Percentiles rank a stretch among this genome's conserved stretches.
Conservation (phyloP, 92 coral and sea anemone genomes). For the Diadumene lineata region DNA sequence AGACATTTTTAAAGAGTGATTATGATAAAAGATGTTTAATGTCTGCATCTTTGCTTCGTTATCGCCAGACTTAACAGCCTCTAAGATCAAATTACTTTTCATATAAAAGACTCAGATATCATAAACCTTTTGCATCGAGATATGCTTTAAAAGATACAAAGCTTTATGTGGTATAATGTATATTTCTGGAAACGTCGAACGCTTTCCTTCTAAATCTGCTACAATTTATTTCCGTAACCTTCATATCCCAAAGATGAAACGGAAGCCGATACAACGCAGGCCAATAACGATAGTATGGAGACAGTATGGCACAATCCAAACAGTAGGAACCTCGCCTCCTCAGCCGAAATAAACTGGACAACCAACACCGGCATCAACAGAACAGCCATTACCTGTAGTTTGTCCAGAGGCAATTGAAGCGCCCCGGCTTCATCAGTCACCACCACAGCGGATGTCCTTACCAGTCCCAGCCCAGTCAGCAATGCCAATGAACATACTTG, state of each 20-base stretch:
- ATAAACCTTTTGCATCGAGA: too few relatives aligned
- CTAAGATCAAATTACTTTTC: not conserved
- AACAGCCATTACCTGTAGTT: not conserved
- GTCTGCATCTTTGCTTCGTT: not conserved
- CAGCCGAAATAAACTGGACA: conserved; percentile 8
- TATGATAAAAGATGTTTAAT: conserved; percentile 22
- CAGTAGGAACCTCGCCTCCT: conserved; percentile 53
- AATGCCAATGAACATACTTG: not conserved
- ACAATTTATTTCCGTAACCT: too few relatives aligned
- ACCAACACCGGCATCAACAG: not conserved
- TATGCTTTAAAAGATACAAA: too few relatives aligned
- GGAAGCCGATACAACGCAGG: conserved; percentile 23
- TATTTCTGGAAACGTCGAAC: too few relatives aligned
- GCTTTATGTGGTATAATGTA: too few relatives aligned
- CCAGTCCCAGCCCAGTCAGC: not conserved
- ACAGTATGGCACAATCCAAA: conserved; percentile 61
- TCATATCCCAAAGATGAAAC: too few relatives aligned
- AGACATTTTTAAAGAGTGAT: conserved; percentile 13
- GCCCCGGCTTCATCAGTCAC: not conserved
- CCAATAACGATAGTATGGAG: conserved; percentile 45
- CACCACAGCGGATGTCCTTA: conserved; percentile 2
- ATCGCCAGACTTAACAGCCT: not conserved
- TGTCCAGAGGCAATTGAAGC: conserved; percentile 3
- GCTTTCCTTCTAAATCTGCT: too few relatives aligned
- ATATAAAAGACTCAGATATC: not conserved